Evolutionary conservation across 2,113 vertebrate genomes (phyloP), one percentile per base, ranked within the genome.

Genomic region (Columba livia): DNA sequence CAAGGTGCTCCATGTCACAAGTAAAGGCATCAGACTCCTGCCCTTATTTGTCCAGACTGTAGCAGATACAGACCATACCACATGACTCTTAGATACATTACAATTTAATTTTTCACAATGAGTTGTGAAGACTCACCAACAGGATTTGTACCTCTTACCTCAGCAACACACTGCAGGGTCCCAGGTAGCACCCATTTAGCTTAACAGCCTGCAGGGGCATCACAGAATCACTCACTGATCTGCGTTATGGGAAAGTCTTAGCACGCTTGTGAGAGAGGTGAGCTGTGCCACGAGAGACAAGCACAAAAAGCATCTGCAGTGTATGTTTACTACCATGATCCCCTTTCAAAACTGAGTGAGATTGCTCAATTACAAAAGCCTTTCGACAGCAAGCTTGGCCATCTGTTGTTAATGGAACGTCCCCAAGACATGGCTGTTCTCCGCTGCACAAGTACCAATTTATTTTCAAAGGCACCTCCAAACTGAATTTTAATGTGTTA

Each of bases 361-460:
- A 20, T 25, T 44, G 54, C 56, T 80, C 40, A 31, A 16, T 60
- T 79, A 62, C 51, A 88, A 92, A 29, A 67, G 47, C 47, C 62
- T 90, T 70, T 36, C 24, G 6, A 80, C 42, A 77, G 65, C 75
- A 58, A 54, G 57, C 44, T 17, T 77, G 71, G 71, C 91, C 88
- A 94, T 92, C 90, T 94, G 93, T 77, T 85, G 42, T 58, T 89
- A 70, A 72, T 42, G 34, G 80, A 95, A 71, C 54, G 28, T 57
- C 26, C 58, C 60, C 79, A 92, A 88, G 79, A 82, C 19, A 5
- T 0, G 3, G 34, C 51, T 90, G 26, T 2, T 85, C 64, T 23
- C 51, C 6, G 5, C 42, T 50, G 38, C 11, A 18, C 40, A 38
- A 72, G 38, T 11, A 58, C 7, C 17, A 67, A 61, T 25, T 29